These are phyloP conservation scores for Lithophane semibrunnea DNA, from an alignment of 2,888 invertebrate genomes.

Conservation along the genomic window DNA sequence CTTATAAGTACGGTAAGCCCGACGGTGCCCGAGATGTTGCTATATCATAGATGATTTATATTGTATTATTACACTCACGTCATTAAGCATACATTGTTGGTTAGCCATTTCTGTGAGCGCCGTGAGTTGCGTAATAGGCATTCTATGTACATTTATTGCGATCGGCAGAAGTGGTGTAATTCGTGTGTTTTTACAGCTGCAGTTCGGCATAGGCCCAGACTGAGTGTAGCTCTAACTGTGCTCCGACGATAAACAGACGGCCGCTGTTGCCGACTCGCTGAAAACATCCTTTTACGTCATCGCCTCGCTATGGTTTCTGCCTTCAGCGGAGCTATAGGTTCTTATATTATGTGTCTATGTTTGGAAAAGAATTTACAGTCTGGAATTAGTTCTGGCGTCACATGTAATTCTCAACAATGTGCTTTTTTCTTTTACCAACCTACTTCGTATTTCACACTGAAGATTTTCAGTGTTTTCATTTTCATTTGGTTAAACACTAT, in stretches of 20 bases:
- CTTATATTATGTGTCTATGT: slow-evolving; percentile 70
- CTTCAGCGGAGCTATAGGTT: slow-evolving; percentile 73
- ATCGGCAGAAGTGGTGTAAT: slow-evolving; percentile 81
- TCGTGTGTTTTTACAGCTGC: slow-evolving; percentile 89
- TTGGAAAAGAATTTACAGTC: slow-evolving; percentile 66
- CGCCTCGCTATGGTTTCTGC: slow-evolving; percentile 83
- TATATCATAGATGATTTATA: slow-evolving; percentile 39
- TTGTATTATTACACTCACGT: slow-evolving; percentile 35
- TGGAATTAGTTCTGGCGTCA: slow-evolving; percentile 25
- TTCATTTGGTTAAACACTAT: slow-evolving; percentile 9
- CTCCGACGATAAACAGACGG: slow-evolving; percentile 89
- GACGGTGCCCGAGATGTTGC: not conserved
- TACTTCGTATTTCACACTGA: slow-evolving; percentile 4
- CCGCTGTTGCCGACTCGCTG: slow-evolving; percentile 86
- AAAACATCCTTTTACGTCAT: slow-evolving; percentile 91
- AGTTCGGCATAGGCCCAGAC: slow-evolving; percentile 83
- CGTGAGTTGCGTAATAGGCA: slow-evolving; percentile 76
- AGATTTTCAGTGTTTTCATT: slow-evolving; percentile 16
- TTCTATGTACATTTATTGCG: slow-evolving; percentile 78
- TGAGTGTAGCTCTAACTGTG: slow-evolving; percentile 86
- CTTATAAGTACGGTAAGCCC: slow-evolving; percentile 2
- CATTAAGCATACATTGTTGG: slow-evolving; percentile 65
- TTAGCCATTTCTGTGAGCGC: slow-evolving; percentile 74
- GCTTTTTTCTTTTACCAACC: slow-evolving; percentile 22
- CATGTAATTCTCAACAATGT: slow-evolving; percentile 31